These are phyloP conservation scores for Serripes groenlandicus DNA, from an alignment of 2,888 invertebrate species.

Conservation along the genomic window DNA sequence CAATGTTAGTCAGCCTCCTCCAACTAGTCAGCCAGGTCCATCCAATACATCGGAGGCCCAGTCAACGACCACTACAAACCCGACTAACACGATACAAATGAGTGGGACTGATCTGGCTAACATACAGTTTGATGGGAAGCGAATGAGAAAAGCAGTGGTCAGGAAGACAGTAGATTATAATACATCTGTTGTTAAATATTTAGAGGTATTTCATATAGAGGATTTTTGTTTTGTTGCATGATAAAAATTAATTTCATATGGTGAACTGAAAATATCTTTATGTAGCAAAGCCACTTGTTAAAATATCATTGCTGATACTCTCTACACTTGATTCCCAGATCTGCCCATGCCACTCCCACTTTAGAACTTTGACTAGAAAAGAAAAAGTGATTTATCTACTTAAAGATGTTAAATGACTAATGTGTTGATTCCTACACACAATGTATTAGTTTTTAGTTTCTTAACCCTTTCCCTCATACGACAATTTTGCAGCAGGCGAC, in stretches of 20 bases:
- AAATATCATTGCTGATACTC: no score
- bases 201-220: conserved; percentile 91
- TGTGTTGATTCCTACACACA: no score
- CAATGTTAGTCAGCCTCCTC: conserved; percentile 15
- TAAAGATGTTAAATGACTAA: no score
- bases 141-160: conserved; percentile 97
- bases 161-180: conserved; percentile 99
- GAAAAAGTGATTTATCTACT: no score
- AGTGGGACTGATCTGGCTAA: conserved; percentile 30
- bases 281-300: no score
- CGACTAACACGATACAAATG: conserved; percentile 36
- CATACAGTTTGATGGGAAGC: conserved; percentile 92
- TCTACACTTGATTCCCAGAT: no score
- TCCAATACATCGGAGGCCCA: background rate
- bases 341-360: background rate
- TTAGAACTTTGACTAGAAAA: background rate
- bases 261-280: no score
- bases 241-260: no score
- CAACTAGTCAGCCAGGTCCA: background rate
- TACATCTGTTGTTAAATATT: conserved; percentile 95
- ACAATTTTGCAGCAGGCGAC: no score
- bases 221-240: background rate
- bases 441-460: no score
- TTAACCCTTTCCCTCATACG: no score
- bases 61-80: background rate